Percentiles rank a stretch among this genome's conserved stretches.
These are phyloP conservation scores for Limonius californicus DNA, from an alignment of 1,140 invertebrate genomes.

Conservation along the genomic window DNA sequence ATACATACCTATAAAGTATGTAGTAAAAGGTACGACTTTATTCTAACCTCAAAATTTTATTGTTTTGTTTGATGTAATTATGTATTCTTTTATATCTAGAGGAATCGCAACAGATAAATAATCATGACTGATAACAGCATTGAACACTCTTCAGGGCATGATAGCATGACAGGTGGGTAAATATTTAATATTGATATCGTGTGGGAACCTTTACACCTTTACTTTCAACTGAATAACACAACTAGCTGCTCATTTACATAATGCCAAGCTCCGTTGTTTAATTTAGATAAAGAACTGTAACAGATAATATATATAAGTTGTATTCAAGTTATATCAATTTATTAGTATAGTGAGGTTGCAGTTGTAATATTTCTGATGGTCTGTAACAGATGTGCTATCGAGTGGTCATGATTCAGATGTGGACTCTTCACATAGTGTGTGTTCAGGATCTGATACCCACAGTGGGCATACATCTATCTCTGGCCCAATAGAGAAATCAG, in stretches of 20 bases:
- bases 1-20: too few relatives aligned
- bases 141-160: not conserved
- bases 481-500: slow-evolving; percentile 22
- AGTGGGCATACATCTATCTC: slow-evolving; percentile 31
- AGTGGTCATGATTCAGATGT: slow-evolving; percentile 32
- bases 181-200: not conserved
- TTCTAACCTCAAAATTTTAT: too few relatives aligned
- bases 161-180: not conserved
- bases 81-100: too few relatives aligned
- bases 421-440: slow-evolving; percentile 30
- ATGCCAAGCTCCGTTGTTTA: not conserved
- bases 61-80: too few relatives aligned
- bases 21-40: too few relatives aligned
- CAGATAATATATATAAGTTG: too few relatives aligned
- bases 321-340: not conserved
- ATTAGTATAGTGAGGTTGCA: not conserved
- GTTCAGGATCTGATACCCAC: slow-evolving; percentile 32
- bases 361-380: too few relatives aligned
- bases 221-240: too few relatives aligned
- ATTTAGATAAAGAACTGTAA: not conserved
- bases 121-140: slow-evolving; percentile 2
- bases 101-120: not conserved
- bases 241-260: too few relatives aligned
- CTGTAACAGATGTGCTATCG: not conserved
- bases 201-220: too few relatives aligned